Conservation (phyloP, 2,113 vertebrate genomes). For the Vulpes lagopus region DNA sequence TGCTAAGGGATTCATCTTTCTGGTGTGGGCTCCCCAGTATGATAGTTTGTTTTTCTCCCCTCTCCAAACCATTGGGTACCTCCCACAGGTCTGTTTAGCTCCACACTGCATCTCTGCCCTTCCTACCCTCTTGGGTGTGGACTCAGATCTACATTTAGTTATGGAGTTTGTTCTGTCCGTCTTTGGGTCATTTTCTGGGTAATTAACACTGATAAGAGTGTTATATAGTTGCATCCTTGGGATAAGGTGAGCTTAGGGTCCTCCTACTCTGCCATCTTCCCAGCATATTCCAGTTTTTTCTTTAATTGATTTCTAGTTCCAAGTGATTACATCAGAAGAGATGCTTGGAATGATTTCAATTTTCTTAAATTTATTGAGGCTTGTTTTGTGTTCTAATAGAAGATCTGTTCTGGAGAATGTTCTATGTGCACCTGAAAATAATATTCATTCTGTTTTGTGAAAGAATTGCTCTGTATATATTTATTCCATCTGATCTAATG, state of each 20-base stretch:
- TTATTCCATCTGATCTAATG: background rate
- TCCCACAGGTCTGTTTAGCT: background rate
- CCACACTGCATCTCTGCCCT: background rate
- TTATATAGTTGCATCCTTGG: background rate
- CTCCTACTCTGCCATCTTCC: background rate
- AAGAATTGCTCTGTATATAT: background rate
- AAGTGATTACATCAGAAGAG: background rate
- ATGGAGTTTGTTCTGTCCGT: background rate
- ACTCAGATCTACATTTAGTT: background rate
- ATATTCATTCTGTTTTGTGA: background rate
- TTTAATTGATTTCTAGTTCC: background rate
- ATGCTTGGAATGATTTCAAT: background rate
- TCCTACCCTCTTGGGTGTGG: background rate
- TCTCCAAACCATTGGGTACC: background rate
- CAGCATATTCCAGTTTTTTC: background rate
- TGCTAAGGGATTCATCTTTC: background rate
- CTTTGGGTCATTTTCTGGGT: background rate
- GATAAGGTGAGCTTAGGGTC: background rate
- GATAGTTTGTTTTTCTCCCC: background rate
- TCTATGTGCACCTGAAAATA: background rate
- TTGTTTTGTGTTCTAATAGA: background rate
- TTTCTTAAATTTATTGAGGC: background rate
- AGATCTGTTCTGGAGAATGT: background rate
- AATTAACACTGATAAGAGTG: too few species aligned
- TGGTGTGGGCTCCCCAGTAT: background rate